phyloP scores from a whole-genome alignment of 2,888 invertebrate species.

The Hecatera dysodea region DNA sequence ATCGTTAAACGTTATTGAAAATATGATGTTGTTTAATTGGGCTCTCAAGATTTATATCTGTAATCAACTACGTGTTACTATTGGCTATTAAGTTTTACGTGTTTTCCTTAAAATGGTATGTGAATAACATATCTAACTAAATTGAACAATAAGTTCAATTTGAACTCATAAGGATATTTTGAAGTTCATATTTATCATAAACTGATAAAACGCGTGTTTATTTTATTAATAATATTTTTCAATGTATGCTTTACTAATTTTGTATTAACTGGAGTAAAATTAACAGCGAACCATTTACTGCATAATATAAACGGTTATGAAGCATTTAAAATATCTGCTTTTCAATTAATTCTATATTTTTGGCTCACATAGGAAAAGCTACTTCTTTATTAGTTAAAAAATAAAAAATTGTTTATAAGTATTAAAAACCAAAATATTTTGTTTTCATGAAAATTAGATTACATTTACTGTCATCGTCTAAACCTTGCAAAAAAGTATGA shows the following conservation, averaged over 20 bases:
- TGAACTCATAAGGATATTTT: constrained; percentile 3
- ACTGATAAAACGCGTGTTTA: not conserved
- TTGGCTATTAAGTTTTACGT: constrained; percentile 22
- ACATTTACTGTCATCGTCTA: too few relatives aligned
- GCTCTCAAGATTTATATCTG: not conserved
- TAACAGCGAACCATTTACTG: not conserved
- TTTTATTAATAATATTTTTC: not conserved
- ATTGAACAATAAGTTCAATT: constrained; percentile 9
- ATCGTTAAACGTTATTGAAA: constrained; percentile 24
- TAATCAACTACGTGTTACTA: constrained; percentile 16
- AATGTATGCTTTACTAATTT: not conserved
- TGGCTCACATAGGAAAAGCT: too few relatives aligned
- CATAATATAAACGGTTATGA: not conserved
- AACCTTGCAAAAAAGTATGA: too few relatives aligned
- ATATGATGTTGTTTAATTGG: constrained; percentile 22
- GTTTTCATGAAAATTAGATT: too few relatives aligned
- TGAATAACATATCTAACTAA: constrained; percentile 18
- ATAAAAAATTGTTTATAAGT: too few relatives aligned
- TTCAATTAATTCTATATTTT: too few relatives aligned
- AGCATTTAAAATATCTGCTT: too few relatives aligned
- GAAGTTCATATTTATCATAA: not conserved
- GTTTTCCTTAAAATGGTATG: constrained; percentile 37
- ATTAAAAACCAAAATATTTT: too few relatives aligned
- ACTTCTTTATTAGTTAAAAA: too few relatives aligned
- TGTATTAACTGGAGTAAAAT: not conserved